A percentile compares a stretch with the other conserved stretches of the same genome.
Evolutionary conservation across 2,113 vertebrate species (phyloP).

Genomic region (Rhegmatorhina hoffmannsi): DNA sequence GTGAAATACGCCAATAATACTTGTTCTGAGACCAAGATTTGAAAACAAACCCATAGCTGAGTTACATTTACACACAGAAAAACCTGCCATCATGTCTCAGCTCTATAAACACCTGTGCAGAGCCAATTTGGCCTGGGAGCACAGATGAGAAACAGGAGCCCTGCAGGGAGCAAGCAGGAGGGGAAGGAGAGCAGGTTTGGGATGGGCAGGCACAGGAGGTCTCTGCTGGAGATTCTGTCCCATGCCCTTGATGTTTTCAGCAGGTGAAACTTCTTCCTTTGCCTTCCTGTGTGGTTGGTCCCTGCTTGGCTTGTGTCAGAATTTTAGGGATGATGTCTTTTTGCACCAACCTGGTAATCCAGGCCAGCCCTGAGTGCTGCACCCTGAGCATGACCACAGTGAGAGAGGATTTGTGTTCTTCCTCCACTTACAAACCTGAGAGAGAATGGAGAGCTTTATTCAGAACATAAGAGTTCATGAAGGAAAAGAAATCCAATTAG

Average conservation of each 20-base stretch:
- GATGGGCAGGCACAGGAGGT: neutral
- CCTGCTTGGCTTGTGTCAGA: neutral
- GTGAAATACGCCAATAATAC: neutral
- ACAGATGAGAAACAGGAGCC: neutral
- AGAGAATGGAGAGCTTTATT: neutral
- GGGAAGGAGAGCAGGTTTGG: neutral
- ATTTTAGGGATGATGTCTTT: neutral
- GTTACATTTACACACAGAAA: neutral
- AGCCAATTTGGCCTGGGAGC: neutral
- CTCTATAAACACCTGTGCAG: neutral
- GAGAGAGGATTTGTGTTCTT: neutral
- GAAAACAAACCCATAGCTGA: neutral
- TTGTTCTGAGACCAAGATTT: neutral
- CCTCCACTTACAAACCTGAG: neutral
- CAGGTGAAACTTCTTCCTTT: neutral
- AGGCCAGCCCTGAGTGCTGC: neutral
- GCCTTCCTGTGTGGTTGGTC: too few relatives aligned
- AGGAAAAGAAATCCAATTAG: neutral
- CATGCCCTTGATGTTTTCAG: neutral
- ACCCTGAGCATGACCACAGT: rapidly evolving
- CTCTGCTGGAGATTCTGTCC: neutral
- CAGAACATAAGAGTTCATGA: rapidly evolving
- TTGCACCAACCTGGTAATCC: neutral
- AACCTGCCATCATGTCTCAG: neutral
- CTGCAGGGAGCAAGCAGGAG: neutral